Evolutionary conservation across 2,113 vertebrate genomes (phyloP), one percentile per base, ranked within the genome.

Genomic region (Indicator indicator): DNA sequence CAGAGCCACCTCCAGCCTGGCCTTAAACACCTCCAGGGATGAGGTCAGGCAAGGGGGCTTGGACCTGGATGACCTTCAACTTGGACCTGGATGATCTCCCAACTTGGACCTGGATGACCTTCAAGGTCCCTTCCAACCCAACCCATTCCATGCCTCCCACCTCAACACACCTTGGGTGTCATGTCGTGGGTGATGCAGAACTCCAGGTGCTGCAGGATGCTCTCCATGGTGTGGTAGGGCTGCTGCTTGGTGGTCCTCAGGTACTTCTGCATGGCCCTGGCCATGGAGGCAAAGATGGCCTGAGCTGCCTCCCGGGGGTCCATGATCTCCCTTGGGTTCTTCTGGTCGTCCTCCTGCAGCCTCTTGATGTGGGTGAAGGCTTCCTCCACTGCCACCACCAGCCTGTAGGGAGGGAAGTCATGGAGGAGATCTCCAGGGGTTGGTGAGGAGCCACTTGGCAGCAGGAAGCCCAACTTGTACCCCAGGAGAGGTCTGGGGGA

Each of bases 131-230:
- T 52, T 52, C 50, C 23, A 52, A 24, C 11, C 50, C 23, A 52
- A 52, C 21, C 23, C 50, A 52, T 48, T 9, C 6, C 4, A 46
- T 1, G 5, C 6, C n/a, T 4, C 6, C 56, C 30, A 26, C 16
- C 30, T 12, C 13, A 3, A 0, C 9, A 0, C 50, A 99, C 99
- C 98, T 99, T 99, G 88, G 99, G 99, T 0, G 99, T 99, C 99
- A 99, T 99, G 98, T 99, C 99, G 7, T 99, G 99, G 0, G 99
- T 99, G 98, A 99, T 99, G 98, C 99, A 99, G 98, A 99, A 99
- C 96, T 99, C 99, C 13, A 99, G 98, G 97, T 99, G 99, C 40
- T 99, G 98, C 68, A 99, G 98, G 97, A 99, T 99, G 98, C 99
- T 99, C 98, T 99, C 99, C 99, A 99, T 99, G 95, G 98, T 99